These are phyloP conservation scores for Euschistus heros DNA, from an alignment of 1,140 invertebrate species.

Conservation along the genomic window DNA sequence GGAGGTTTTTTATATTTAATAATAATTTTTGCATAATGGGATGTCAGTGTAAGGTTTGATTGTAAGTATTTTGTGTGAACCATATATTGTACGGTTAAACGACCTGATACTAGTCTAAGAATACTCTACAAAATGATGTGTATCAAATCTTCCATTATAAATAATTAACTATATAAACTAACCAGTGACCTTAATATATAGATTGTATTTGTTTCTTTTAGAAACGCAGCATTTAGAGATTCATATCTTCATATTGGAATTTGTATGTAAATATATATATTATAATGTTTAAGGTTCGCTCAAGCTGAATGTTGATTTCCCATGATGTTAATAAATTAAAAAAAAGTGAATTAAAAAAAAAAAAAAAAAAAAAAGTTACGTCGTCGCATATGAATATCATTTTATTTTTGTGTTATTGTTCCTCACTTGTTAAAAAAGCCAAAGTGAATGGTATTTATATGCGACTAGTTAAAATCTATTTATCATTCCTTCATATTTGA, in stretches of 20 bases:
- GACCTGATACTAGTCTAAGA: conserved; percentile 12
- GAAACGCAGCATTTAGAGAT: conserved; percentile 9
- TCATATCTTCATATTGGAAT: conserved; percentile 10
- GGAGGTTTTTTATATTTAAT: background rate
- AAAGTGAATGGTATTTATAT: conserved; percentile 19
- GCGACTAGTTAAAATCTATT: conserved; percentile 6
- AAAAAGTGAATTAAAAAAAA: background rate
- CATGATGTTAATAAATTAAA: conserved; percentile 1
- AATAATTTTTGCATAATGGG: conserved; percentile 1
- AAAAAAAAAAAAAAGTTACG: background rate
- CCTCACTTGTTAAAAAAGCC: conserved; percentile 21
- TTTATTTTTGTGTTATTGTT: conserved; percentile 20
- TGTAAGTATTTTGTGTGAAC: background rate
- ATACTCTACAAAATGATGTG: background rate
- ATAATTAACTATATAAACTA: background rate
- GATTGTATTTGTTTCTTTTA: conserved; percentile 4
- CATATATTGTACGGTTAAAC: background rate
- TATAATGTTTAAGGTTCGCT: background rate
- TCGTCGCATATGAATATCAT: conserved; percentile 21
- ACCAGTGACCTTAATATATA: background rate
- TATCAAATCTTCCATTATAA: conserved; percentile 9
- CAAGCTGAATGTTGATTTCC: conserved; percentile 16
- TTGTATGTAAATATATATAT: background rate
- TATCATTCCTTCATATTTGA: conserved; percentile 22
- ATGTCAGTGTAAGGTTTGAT: conserved; percentile 17